Percentiles rank a stretch among this genome's conserved stretches.
phyloP scores from a whole-genome alignment of 2,888 invertebrate species.

The Anorthoa munda region DNA sequence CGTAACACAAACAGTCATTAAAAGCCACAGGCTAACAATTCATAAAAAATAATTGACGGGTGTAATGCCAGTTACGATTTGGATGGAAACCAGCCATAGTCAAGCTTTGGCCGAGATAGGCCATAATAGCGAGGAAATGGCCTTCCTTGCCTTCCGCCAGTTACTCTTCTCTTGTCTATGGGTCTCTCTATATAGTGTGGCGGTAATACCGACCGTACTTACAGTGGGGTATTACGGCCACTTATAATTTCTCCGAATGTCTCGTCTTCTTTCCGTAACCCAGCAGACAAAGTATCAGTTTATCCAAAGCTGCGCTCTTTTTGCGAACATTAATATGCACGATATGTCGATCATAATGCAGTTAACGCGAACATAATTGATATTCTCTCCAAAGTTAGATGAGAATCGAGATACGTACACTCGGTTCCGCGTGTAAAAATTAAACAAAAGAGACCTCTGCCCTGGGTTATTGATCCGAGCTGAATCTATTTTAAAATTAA shows the following conservation, averaged over 20 bases:
- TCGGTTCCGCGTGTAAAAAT: constrained; percentile 69
- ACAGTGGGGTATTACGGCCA: background rate
- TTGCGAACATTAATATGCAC: constrained; percentile 33
- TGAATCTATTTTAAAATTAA: constrained; percentile 80
- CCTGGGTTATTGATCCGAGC: constrained; percentile 83
- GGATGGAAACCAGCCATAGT: constrained; percentile 1
- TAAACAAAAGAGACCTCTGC: constrained; percentile 77
- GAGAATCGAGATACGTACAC: constrained; percentile 57
- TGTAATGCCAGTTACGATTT: constrained; percentile 15
- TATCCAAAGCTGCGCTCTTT: constrained; percentile 29
- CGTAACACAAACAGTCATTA: constrained; percentile 23
- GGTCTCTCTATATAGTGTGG: background rate
- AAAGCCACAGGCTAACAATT: constrained; percentile 17
- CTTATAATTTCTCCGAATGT: background rate
- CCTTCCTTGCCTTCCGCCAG: background rate
- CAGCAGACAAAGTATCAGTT: background rate
- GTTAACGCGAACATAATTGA: constrained; percentile 40
- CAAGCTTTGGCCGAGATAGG: constrained; percentile 13
- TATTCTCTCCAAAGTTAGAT: constrained; percentile 34
- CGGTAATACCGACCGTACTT: background rate
- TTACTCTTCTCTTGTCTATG: constrained; percentile 3
- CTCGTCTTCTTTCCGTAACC: background rate
- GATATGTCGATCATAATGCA: constrained; percentile 37
- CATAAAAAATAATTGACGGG: constrained; percentile 34
- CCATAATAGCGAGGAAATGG: constrained; percentile 13